Evolutionary conservation across 2,888 invertebrate genomes (phyloP), one percentile per base, ranked within the genome.

Genomic region (Andrena bucephala): DNA sequence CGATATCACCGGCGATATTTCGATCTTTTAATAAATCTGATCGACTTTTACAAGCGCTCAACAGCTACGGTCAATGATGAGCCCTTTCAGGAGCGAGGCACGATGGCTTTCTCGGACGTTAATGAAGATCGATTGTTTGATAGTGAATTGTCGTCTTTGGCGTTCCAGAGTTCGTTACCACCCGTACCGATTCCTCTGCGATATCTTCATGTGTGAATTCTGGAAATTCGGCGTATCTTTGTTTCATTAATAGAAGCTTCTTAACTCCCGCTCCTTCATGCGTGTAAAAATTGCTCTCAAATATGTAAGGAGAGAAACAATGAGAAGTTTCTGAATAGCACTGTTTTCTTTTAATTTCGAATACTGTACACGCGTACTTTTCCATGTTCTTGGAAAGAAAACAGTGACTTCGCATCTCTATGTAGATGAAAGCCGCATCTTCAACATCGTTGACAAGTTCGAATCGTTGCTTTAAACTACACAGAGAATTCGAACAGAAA

Each of bases 381-480:
- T 52, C 20, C 71, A 29, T 50, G 31, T 24, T 6, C 50, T 60
- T 29, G 57, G 42, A 29, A 67, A 54, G 57, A 48, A 72, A 72
- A 33, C 50, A 63, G 24, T 86, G 84, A 88, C 80, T 86, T 84
- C 79, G 81, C 66, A 36, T 74, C 71, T 65, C 81, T 77, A 90
- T 88, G 83, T 90, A 89, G 91, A 91, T 91, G 91, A 89, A 78
- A 90, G 90, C 85, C 88, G 81, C 82, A 85, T 81, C 84, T 85
- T 87, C 82, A 83, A 85, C 85, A 86, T 87, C 79, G 84, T 57
- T 71, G 75, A 70, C 74, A 76, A 62, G 75, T 77, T 77, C 67
- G 73, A 76, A 76, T 57, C 72, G 77, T 27, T 24, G 68, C 68
- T 68, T 65, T 48, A 66, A 71, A 57, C 52, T 67, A 73, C 69